Evolutionary conservation across 2,888 invertebrate genomes (phyloP), one percentile per base, ranked within the genome.

Genomic region (Plusia festucae): DNA sequence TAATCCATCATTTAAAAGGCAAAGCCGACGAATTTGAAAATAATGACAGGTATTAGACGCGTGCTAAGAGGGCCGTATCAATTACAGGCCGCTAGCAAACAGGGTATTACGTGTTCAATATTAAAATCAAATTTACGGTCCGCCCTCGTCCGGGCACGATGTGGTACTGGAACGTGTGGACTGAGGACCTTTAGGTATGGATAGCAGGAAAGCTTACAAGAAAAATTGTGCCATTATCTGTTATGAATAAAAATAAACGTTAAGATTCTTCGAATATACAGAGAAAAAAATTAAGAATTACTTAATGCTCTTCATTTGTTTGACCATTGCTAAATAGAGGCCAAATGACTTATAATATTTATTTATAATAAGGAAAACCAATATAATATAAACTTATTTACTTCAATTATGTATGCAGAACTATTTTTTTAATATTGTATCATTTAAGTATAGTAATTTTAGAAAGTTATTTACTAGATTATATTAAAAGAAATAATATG

Each of bases 41-140:
- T 95, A 94, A 95, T 95, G 91, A 94, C 92, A 84, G 93, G 92
- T 87, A 93, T 93, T 93, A 93, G 90, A 89, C 82, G 86, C 87
- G 82, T 88, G 88, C 91, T 90, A 89, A 91, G 90, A 91, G 91
- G 91, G 91, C 87, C 85, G 92, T 93, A 94, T 94, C 94, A 93
- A 94, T 94, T 93, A 93, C 90, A 87, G 87, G 82, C 82, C 85
- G 84, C 83, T 88, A 89, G 92, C 92, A 91, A 93, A 92, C 91
- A 88, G 88, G 88, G 91, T 84, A 92, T 94, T 94, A 93, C 85
- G 88, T 86, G 90, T 87, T 93, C 90, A 88, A 90, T 93, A 95
- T 95, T 95, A 95, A 95, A 95, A 94, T 92, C 94, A 86, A 93
- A 94, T 95, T 95, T 92, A 93, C 93, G 91, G 67, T 79, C 89